These are phyloP conservation scores for Pocillopora meandrina DNA, from an alignment of 92 coral and sea anemone genomes.

Conservation along the genomic window DNA sequence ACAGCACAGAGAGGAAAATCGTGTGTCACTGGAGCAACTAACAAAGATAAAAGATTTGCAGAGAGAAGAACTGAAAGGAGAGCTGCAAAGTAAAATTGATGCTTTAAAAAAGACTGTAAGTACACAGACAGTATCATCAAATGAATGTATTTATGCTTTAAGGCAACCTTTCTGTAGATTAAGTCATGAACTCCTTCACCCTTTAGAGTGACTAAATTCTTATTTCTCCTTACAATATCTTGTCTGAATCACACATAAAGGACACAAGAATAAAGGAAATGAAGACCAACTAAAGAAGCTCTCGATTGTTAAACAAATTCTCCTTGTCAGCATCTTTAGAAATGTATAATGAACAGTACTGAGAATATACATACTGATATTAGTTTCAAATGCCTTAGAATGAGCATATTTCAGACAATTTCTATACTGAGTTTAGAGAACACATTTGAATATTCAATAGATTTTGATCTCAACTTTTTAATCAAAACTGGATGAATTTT, in stretches of 20 bases:
- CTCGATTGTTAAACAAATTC: no score
- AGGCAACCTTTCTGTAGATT: background rate
- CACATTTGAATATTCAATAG: background rate
- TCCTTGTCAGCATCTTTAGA: no score
- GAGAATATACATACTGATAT: background rate
- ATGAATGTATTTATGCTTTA: background rate
- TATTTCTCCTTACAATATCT: no score
- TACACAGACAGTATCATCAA: background rate
- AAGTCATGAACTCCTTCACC: no score
- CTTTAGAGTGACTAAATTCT: no score
- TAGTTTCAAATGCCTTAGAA: no score
- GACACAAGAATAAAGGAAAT: no score
- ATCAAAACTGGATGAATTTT: background rate
- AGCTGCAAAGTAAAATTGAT: conserved; percentile 79
- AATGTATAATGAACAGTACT: no score
- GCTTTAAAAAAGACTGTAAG: conserved; percentile 77
- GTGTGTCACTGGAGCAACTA: conserved; percentile 71
- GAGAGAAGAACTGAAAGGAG: conserved; percentile 71
- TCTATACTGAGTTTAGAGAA: no score
- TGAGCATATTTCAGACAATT: no score
- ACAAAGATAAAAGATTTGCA: conserved; percentile 71
- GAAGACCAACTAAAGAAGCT: no score
- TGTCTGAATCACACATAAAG: no score
- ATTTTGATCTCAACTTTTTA: background rate
- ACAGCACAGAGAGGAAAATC: conserved; percentile 77